phyloP scores from a whole-genome alignment of 2,797 vertebrate species.

The Schizothorax lantsangensis region DNA sequence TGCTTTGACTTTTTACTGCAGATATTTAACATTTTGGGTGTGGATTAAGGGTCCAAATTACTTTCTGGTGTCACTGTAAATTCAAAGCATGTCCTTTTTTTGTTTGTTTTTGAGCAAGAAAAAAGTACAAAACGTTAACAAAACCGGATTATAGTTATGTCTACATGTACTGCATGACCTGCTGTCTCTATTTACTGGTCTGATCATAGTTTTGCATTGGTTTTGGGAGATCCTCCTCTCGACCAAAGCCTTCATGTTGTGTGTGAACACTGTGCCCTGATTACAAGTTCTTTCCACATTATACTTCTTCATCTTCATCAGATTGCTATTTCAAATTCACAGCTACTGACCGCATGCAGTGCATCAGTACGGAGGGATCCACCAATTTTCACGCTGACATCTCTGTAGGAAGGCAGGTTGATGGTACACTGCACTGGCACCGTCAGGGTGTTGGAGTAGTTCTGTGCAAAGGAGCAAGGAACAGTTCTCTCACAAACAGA shows the following conservation, averaged over 20 bases:
- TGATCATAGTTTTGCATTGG: not conserved
- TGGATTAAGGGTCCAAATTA: not conserved
- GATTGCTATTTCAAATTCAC: not conserved
- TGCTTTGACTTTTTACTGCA: not conserved
- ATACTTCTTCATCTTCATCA: not conserved
- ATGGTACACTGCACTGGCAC: constrained; percentile 86
- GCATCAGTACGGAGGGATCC: constrained; percentile 87
- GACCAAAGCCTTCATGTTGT: not conserved
- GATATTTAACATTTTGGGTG: not conserved
- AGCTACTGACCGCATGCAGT: constrained; percentile 85
- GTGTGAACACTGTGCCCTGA: not conserved
- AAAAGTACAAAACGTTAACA: not conserved
- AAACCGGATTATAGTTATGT: not conserved
- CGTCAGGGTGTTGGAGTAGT: constrained; percentile 87
- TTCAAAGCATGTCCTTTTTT: not conserved
- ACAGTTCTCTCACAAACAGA: constrained; percentile 30
- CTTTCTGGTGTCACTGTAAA: not conserved
- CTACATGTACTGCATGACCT: too few species aligned
- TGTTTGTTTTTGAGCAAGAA: constrained; percentile 14
- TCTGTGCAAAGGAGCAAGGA: constrained; percentile 74
- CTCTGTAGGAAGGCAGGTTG: constrained; percentile 83
- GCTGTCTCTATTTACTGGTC: too few species aligned
- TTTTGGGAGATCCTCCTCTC: constrained; percentile 14
- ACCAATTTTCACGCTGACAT: constrained; percentile 77
- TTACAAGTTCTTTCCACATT: not conserved